Evolutionary conservation across 2,888 invertebrate species (phyloP).

Genomic region (Ormyrus rosae): DNA sequence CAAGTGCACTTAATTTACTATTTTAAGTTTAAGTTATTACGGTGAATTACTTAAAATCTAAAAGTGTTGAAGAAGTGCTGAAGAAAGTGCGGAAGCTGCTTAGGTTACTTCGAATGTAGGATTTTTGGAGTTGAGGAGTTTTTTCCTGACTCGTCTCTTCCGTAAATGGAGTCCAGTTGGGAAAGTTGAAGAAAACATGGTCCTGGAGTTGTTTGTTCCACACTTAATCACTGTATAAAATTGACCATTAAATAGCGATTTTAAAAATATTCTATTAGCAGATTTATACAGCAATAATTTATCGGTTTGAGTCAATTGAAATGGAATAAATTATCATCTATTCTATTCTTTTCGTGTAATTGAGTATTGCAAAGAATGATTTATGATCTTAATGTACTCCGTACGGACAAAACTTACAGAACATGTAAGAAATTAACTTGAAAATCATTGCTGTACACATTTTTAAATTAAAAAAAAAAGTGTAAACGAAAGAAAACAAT

Average conservation of each 20-base stretch:
- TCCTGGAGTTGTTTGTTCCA: not conserved
- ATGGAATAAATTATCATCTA: no score
- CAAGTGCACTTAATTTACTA: constrained; percentile 10
- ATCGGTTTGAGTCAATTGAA: not conserved
- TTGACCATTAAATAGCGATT: constrained; percentile 25
- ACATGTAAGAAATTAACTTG: no score
- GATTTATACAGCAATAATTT: not conserved
- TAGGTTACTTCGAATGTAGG: constrained; percentile 23
- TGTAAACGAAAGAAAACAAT: no score
- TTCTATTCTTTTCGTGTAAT: no score
- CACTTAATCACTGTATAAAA: constrained; percentile 19
- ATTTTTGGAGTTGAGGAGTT: not conserved
- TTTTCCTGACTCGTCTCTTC: constrained; percentile 19
- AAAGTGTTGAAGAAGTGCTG: not conserved
- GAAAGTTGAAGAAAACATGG: constrained; percentile 4
- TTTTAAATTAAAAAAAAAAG: no score
- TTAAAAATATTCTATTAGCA: not conserved
- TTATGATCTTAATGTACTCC: no score
- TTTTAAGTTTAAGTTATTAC: not conserved
- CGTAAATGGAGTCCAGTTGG: not conserved
- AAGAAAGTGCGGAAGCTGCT: not conserved
- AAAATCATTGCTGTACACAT: no score
- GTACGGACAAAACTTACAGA: no score
- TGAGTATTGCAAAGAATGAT: no score
- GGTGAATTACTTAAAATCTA: not conserved